Conservation (phyloP, 2,888 invertebrate genomes). For the Drosophila trichaetosa region DNA sequence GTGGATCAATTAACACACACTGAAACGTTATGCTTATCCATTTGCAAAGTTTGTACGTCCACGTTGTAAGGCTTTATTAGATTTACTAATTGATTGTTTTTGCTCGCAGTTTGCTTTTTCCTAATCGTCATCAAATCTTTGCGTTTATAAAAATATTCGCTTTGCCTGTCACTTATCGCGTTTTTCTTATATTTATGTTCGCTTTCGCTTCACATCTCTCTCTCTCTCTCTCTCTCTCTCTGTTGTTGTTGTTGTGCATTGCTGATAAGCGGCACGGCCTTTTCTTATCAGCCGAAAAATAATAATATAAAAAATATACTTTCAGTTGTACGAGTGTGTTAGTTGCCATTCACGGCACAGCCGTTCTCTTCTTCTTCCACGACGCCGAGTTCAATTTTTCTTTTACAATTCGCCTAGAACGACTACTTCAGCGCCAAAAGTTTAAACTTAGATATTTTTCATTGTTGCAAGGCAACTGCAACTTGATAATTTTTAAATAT, state of each 20-base stretch:
- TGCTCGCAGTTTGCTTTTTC: slow-evolving; percentile 30
- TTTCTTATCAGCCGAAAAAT: slow-evolving; percentile 67
- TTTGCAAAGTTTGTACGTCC: slow-evolving; percentile 51
- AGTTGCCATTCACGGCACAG: slow-evolving; percentile 32
- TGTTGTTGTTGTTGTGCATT: slow-evolving; percentile 79
- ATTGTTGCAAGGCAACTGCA: too few relatives aligned
- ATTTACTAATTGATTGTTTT: slow-evolving; percentile 69
- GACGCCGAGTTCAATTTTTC: not conserved
- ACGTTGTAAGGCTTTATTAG: slow-evolving; percentile 48
- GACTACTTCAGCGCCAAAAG: not conserved
- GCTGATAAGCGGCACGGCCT: slow-evolving; percentile 70
- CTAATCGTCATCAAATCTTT: slow-evolving; percentile 37
- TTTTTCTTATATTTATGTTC: slow-evolving; percentile 71
- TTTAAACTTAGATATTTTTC: slow-evolving; percentile 2
- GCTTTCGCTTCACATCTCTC: slow-evolving; percentile 60
- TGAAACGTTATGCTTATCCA: slow-evolving; percentile 35
- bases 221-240: slow-evolving; percentile 50
- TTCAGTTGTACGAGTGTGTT: slow-evolving; percentile 13
- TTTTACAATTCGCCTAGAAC: slow-evolving; percentile 24
- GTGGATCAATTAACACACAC: slow-evolving; percentile 26
- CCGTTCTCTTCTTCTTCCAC: slow-evolving; percentile 9
- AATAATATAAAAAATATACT: slow-evolving; percentile 49
- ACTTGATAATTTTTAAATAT: too few relatives aligned
- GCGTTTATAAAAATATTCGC: slow-evolving; percentile 43
- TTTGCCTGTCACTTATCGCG: slow-evolving; percentile 62